A percentile compares a stretch with the other conserved stretches of the same genome.
phyloP scores from a whole-genome alignment of 1,140 invertebrate species.

The Luehdorfia chinensis region DNA sequence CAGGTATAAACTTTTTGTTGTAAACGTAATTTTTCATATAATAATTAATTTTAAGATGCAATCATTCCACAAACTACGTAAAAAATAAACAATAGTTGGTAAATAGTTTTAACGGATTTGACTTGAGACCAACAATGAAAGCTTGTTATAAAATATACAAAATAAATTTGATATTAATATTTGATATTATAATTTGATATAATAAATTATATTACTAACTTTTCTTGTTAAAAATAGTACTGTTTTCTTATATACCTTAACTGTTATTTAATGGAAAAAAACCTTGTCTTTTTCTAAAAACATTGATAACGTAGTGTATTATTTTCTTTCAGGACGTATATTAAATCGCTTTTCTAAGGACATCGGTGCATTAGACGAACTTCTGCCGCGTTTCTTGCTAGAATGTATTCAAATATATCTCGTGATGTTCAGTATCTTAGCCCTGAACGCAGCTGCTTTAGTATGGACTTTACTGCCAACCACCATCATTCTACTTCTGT shows the following conservation, averaged over 20 bases:
- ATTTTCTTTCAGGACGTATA: slow-evolving; percentile 78
- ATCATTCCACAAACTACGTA: neutral
- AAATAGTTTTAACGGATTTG: too few species aligned
- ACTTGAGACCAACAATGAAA: too few species aligned
- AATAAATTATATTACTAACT: too few species aligned
- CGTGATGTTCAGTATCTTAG: slow-evolving; percentile 79
- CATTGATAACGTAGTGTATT: neutral
- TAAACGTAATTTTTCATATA: slow-evolving; percentile 23
- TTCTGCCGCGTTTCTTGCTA: slow-evolving; percentile 86
- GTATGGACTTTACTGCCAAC: slow-evolving; percentile 85
- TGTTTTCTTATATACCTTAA: too few species aligned
- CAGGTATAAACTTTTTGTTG: slow-evolving; percentile 79
- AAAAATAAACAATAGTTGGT: neutral
- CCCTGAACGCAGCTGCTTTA: slow-evolving; percentile 86
- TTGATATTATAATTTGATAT: too few species aligned
- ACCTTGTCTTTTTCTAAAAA: too few species aligned
- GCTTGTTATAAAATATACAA: too few species aligned
- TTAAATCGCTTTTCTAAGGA: slow-evolving; percentile 87
- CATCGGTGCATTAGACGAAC: slow-evolving; percentile 89
- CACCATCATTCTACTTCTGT: slow-evolving; percentile 81
- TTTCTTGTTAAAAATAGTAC: too few species aligned
- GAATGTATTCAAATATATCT: slow-evolving; percentile 87
- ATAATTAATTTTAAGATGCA: neutral
- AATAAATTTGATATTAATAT: too few species aligned
- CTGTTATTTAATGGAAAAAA: too few species aligned